These are phyloP conservation scores for Archivesica marissinica DNA, from an alignment of 1,140 invertebrate genomes.

Conservation along the genomic window DNA sequence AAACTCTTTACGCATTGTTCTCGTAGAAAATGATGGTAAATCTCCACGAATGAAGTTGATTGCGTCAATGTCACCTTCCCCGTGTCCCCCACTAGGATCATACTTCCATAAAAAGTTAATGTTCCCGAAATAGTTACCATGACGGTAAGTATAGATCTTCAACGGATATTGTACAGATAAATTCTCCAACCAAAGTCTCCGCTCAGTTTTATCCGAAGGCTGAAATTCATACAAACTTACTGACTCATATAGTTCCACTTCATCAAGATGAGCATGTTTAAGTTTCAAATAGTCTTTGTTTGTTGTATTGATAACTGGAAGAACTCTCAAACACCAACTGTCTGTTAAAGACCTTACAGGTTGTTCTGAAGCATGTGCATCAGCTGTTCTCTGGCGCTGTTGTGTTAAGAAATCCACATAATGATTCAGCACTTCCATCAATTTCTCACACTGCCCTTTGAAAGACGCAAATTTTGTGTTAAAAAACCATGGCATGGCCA, in stretches of 20 bases:
- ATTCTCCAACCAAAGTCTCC: not conserved
- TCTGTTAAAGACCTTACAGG: not conserved
- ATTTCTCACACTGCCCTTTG: not conserved
- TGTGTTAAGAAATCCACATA: not conserved
- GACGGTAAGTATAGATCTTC: not conserved
- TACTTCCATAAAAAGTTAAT: constrained; percentile 1
- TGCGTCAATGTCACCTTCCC: not conserved
- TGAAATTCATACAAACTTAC: not conserved
- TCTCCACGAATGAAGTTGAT: not conserved
- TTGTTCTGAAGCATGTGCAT: not conserved
- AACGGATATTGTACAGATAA: not conserved
- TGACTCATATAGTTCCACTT: not conserved
- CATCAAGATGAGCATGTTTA: not conserved
- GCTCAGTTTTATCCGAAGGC: not conserved
- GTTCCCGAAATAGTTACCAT: constrained; percentile 13
- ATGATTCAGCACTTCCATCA: not conserved
- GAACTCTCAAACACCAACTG: not conserved
- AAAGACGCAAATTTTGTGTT: not conserved
- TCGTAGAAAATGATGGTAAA: constrained; percentile 45
- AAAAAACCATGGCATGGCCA: not conserved
- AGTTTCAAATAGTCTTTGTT: not conserved
- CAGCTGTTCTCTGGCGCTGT: not conserved
- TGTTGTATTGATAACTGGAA: not conserved
- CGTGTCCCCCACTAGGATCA: not conserved
- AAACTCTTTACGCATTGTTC: constrained; percentile 52